Percentiles rank a stretch among this genome's conserved stretches.
Conservation (phyloP, 2,113 vertebrate genomes). For the Hyperopisus bebe region DNA sequence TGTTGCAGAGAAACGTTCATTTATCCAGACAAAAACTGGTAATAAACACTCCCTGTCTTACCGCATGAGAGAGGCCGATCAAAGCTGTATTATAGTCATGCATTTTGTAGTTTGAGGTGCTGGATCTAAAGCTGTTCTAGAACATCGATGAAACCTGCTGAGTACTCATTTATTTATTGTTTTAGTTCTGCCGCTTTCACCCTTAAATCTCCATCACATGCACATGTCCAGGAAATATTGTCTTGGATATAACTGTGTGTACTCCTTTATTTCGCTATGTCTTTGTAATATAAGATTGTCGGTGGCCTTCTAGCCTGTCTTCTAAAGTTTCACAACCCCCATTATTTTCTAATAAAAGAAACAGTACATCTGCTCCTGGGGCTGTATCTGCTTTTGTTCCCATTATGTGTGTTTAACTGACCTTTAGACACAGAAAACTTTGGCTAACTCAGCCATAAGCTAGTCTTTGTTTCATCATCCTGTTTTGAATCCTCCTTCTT, state of each 20-base stretch:
- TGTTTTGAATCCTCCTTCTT: background rate
- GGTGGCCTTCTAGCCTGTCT: background rate
- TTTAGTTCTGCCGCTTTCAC: background rate
- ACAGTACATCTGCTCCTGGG: background rate
- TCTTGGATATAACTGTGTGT: background rate
- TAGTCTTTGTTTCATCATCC: background rate
- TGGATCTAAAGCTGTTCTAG: background rate
- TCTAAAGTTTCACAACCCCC: slow-evolving; percentile 1
- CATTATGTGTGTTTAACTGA: background rate
- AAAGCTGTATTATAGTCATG: background rate
- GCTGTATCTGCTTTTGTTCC: background rate
- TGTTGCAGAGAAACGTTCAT: background rate
- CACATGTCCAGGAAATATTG: background rate
- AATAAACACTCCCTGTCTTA: background rate
- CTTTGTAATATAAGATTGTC: background rate
- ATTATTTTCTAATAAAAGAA: slow-evolving; percentile 4
- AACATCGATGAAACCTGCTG: background rate
- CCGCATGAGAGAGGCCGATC: background rate
- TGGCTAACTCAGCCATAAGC: background rate
- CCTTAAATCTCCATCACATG: background rate
- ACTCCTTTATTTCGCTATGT: background rate
- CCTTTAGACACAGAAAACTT: background rate
- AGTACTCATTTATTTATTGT: background rate
- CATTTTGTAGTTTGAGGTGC: background rate
- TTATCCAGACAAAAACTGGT: background rate